Percentiles rank a stretch among this genome's conserved stretches.
Evolutionary conservation across 2,113 vertebrate genomes (phyloP).

Genomic region (Pleuronectes platessa): DNA sequence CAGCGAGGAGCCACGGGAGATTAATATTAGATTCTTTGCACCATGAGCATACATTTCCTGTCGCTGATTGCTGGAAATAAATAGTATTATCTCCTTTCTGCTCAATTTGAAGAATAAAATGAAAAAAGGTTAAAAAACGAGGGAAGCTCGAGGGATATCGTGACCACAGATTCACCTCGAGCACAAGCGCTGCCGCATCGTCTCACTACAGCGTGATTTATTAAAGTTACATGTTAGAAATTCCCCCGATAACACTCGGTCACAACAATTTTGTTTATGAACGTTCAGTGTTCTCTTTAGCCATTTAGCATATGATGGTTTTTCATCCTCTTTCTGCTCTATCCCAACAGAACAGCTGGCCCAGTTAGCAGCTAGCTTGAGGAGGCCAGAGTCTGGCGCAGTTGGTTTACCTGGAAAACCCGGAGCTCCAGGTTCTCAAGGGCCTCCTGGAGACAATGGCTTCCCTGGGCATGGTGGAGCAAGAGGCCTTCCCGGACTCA

Average conservation of each 20-base stretch:
- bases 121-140: constrained; percentile 55
- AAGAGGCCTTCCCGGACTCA: constrained; percentile 94
- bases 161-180: constrained; percentile 60
- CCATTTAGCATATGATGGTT: neutral
- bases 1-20: constrained; percentile 54
- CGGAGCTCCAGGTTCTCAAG: constrained; percentile 90
- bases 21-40: constrained; percentile 62
- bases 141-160: constrained; percentile 42
- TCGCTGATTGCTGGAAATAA: constrained; percentile 55
- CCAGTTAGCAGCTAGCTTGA: constrained; percentile 94
- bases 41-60: constrained; percentile 56
- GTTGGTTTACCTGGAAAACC: constrained; percentile 92
- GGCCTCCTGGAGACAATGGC: constrained; percentile 90
- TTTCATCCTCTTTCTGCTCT: constrained; percentile 25
- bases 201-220: constrained; percentile 21
- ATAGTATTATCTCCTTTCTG: constrained; percentile 60
- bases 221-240: constrained; percentile 1
- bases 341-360: constrained; percentile 90
- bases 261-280: constrained; percentile 1
- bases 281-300: neutral
- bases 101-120: constrained; percentile 45
- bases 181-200: constrained; percentile 7
- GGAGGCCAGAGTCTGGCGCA: constrained; percentile 91
- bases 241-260: constrained; percentile 3
- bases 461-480: constrained; percentile 92